Percentiles rank a stretch among this genome's conserved stretches.
phyloP scores from a whole-genome alignment of 2,797 vertebrate species.

The Catamblyrhynchus diadema region DNA sequence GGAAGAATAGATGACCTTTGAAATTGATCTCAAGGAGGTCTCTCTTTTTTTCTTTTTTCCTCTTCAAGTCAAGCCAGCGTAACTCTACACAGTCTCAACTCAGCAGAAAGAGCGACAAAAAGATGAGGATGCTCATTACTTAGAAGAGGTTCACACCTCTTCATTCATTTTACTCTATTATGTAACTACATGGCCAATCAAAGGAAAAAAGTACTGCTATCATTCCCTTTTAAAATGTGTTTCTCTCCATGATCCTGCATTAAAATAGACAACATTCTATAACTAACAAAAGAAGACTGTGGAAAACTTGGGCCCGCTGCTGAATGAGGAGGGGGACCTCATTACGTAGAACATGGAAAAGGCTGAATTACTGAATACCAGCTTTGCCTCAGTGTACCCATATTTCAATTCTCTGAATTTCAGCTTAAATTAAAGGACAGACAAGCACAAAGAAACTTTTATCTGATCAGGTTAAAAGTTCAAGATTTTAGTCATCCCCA shows the following conservation, averaged over 20 bases:
- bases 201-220: not conserved
- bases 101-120: not conserved
- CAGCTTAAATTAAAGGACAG: not conserved
- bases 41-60: not conserved
- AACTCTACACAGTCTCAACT: not conserved
- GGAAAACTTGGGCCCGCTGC: not conserved
- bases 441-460: not conserved
- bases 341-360: not conserved
- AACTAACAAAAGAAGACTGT: not conserved
- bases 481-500: not conserved
- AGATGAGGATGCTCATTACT: not conserved
- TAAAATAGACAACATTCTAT: not conserved
- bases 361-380: not conserved
- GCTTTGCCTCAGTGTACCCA: not conserved
- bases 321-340: not conserved
- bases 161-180: not conserved
- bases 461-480: not conserved
- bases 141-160: not conserved
- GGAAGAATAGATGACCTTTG: slow-evolving; percentile 11
- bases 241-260: not conserved
- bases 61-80: not conserved
- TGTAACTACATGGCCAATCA: not conserved
- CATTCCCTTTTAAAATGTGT: not conserved
- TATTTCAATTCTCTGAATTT: not conserved
- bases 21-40: not conserved